Evolutionary conservation across 2,888 invertebrate species (phyloP).

Genomic region (Osmoderma eremita): DNA sequence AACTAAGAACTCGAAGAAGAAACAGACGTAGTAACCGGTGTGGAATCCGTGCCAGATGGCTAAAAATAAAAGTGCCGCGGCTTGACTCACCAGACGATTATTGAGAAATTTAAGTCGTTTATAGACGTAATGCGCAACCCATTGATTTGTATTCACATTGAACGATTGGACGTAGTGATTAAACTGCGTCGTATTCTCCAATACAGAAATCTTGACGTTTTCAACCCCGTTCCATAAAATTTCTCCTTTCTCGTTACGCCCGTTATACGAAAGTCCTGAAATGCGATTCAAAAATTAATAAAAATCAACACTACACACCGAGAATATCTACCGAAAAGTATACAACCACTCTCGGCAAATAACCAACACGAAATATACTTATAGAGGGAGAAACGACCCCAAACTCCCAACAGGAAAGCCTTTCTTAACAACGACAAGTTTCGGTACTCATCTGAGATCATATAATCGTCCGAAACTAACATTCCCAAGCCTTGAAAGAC

Average conservation of each 20-base stretch:
- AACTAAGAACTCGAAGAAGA: slow-evolving; percentile 90
- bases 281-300: not conserved
- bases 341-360: slow-evolving; percentile 82
- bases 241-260: slow-evolving; percentile 71
- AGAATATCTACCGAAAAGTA: slow-evolving; percentile 66
- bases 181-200: slow-evolving; percentile 86
- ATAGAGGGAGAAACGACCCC: slow-evolving; percentile 87
- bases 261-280: slow-evolving; percentile 81
- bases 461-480: slow-evolving; percentile 77
- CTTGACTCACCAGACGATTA: slow-evolving; percentile 82
- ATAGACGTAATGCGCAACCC: slow-evolving; percentile 94
- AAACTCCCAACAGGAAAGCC: slow-evolving; percentile 77
- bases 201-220: slow-evolving; percentile 84
- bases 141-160: slow-evolving; percentile 95
- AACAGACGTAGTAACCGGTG: slow-evolving; percentile 93
- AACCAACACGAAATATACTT: slow-evolving; percentile 97
- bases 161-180: slow-evolving; percentile 90
- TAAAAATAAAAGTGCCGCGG: slow-evolving; percentile 83
- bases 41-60: slow-evolving; percentile 97
- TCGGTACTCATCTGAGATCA: slow-evolving; percentile 73
- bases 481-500: slow-evolving; percentile 79
- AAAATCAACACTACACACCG: not conserved
- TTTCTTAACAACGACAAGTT: slow-evolving; percentile 68
- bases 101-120: slow-evolving; percentile 92
- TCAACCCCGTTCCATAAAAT: slow-evolving; percentile 87